These are phyloP conservation scores for Macrophya alboannulata DNA, from an alignment of 2,888 invertebrate species.

Conservation along the genomic window DNA sequence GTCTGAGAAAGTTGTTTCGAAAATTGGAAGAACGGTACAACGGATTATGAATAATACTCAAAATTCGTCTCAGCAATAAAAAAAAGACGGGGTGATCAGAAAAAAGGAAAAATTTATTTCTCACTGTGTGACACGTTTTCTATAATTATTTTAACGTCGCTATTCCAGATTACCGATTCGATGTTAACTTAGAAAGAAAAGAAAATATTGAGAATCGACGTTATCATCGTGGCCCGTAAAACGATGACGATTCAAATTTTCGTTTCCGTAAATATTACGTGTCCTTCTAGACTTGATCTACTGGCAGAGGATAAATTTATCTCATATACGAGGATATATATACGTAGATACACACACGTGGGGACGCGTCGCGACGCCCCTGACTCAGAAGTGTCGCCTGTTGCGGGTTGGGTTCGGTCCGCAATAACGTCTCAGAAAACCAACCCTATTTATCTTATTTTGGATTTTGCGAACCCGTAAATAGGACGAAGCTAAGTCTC, in stretches of 20 bases:
- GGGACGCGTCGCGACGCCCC: slow-evolving; percentile 49
- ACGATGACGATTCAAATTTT: neutral
- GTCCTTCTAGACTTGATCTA: neutral
- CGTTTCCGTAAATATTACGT: slow-evolving; percentile 21
- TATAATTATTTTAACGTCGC: too few species aligned
- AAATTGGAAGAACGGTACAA: neutral
- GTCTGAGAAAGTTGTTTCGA: neutral
- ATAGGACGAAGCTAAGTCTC: slow-evolving; percentile 39
- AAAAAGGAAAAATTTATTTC: neutral
- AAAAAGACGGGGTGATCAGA: too few species aligned
- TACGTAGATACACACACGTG: neutral
- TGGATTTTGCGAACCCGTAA: slow-evolving; percentile 39
- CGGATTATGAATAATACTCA: neutral
- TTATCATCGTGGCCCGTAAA: neutral
- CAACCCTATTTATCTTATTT: slow-evolving; percentile 29
- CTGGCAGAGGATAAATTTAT: slow-evolving; percentile 4
- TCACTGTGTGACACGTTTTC: neutral
- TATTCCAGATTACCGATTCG: neutral
- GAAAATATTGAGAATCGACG: neutral
- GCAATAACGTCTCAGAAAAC: slow-evolving; percentile 6
- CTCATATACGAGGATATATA: slow-evolving; percentile 2
- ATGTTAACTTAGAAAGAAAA: neutral
- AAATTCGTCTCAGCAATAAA: neutral
- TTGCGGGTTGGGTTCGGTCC: neutral
- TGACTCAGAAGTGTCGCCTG: slow-evolving; percentile 24